Evolutionary conservation across 2,888 invertebrate species (phyloP), one percentile per base, ranked within the genome.

Genomic region (Oxyscelio sp.): DNA sequence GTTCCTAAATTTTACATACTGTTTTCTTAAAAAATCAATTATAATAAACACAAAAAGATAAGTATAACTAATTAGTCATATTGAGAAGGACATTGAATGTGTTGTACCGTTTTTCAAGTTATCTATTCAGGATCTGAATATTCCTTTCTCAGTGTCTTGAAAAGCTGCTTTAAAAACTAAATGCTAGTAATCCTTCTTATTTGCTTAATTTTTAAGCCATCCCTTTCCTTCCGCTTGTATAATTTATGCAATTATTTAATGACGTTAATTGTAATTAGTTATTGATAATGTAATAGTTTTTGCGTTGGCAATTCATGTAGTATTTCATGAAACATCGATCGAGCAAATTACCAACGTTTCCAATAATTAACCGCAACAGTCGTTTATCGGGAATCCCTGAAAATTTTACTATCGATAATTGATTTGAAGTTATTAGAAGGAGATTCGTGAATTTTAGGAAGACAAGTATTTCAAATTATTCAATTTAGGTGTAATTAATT

Each of bases 341-440:
- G 78, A 68, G 43, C 68, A 45, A 68, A 78, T 70, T 78, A 61
- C 27, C 59, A 38, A 59, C 61, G 61, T 61, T 78, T 78, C 78
- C 78, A 70, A 70, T 78, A 78, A 78, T 78, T 78, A 78, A 78
- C 78, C 78, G 70, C 78, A 78, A 70, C 43, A 63, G 78, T 70
- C 78, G 63, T 78, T 78, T 56, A 68, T 70, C 54, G 52, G 61
- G 43, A 31, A 58, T 58, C 27, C 43, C 45, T 54, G 61, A 43
- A 68, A 78, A 78, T 50, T 78, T 52, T 38, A 34, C 63, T 6
- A 15, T 43, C 70, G 56, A 78, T 78, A 78, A 70, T 70, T 70
- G 56, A 78, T 70, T 70, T 56, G 38, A 24, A 61, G 52, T 70
- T 78, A 63, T 78, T 70, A 70, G 61, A 63, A 70, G 22, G 34